Base-by-base conservation (phyloP, 2,888 invertebrate species). In the Eupithecia inturbata region DNA sequence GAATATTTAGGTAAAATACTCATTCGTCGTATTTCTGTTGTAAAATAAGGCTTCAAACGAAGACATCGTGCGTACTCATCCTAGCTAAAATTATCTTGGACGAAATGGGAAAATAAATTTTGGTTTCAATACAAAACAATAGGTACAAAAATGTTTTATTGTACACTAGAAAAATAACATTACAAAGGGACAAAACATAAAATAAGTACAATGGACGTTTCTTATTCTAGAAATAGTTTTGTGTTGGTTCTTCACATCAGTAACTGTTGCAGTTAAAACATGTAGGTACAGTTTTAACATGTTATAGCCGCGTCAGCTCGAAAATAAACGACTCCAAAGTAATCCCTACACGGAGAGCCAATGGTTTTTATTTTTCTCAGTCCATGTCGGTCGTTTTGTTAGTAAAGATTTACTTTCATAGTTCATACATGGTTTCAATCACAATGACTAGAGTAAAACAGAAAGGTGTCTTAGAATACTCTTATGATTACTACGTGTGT, bases 401-500 rank as follows among this genome's bases (percentile, higher is more conserved):
- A 14, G 22, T 14, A 57, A 26, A 57, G 26, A 1, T 26, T 14
- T 57, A 26, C 53, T 53, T 53, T 22, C 53, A 53, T 12, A 57
- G 14, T 57, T 49, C n/a, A 57, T 26, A 26, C 26, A 57, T 26
- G 57, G n/a, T 57, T 57, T 57, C 57, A 57, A 57, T 57, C 12
- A 57, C 26, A 57, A 57, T 53, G 22, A 53, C 22, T 53, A 22
- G 22, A 26, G 26, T 57, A 57, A 67, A 63, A 70, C 39, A 63
- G 67, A 68, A 71, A 66, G 31, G 39, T 36, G 57, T 63, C 67
- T 70, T 53, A 62, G 60, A 63, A 22, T 28, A 31, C 41, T 69
- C 69, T 45, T 33, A 64, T 33, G 75, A 70, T 67, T 73, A 76
- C 73, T 76, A 76, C 76, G 73, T 69, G 73, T 76, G 76, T 73